phyloP scores from a whole-genome alignment of 2,888 invertebrate genomes.

The Nebria brevicollis region DNA sequence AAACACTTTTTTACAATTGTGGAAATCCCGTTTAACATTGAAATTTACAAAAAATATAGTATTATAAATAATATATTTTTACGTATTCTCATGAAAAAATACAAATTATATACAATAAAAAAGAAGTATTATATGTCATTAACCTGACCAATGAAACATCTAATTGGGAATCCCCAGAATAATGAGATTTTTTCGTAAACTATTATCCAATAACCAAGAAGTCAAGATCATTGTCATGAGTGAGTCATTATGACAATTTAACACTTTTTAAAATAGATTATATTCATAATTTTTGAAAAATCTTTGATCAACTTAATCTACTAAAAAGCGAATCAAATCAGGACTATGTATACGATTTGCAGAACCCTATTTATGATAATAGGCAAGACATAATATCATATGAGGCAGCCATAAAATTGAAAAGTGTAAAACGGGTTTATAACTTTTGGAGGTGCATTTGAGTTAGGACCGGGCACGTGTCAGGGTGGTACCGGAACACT shows the following conservation, averaged over 20 bases:
- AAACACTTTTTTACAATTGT: not conserved
- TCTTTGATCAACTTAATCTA: too few relatives aligned
- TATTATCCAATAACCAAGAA: too few relatives aligned
- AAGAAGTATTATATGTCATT: not conserved
- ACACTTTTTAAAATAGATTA: too few relatives aligned
- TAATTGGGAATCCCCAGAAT: not conserved
- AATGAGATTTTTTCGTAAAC: not conserved
- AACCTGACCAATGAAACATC: not conserved
- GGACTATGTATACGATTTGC: too few relatives aligned
- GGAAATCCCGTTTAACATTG: not conserved
- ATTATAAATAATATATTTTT: not conserved
- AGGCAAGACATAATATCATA: constrained; percentile 11
- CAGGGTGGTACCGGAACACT: constrained; percentile 17
- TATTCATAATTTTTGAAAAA: too few relatives aligned
- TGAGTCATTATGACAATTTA: too few relatives aligned
- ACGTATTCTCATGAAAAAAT: not conserved
- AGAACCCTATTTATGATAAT: not conserved
- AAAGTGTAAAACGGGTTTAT: not conserved
- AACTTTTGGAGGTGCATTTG: not conserved
- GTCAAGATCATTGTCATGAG: too few relatives aligned
- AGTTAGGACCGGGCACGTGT: not conserved
- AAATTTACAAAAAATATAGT: not conserved
- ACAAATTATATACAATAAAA: not conserved
- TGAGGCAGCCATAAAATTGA: not conserved
- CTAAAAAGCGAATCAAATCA: too few relatives aligned